phyloP scores from a whole-genome alignment of 2,888 invertebrate genomes.

The Aleiodes leptofemur region DNA sequence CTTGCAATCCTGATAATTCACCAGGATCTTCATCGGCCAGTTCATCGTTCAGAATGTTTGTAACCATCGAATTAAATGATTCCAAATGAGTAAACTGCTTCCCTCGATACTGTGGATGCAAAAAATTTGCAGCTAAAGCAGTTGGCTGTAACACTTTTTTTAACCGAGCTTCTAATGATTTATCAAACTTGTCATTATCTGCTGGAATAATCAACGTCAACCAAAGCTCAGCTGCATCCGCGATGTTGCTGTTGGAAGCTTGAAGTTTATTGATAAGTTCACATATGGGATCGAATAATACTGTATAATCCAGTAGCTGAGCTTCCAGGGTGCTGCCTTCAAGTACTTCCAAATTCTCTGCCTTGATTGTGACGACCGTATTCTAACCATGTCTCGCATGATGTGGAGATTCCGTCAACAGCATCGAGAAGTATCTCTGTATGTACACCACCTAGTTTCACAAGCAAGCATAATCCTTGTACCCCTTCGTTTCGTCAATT shows the following conservation, averaged over 20 bases:
- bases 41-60: background rate
- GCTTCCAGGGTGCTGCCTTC: constrained; percentile 16
- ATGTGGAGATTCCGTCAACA: constrained; percentile 42
- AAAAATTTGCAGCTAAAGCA: constrained; percentile 39
- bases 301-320: constrained; percentile 24
- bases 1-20: constrained; percentile 2
- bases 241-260: constrained; percentile 33
- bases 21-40: background rate
- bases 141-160: constrained; percentile 40
- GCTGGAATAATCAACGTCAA: constrained; percentile 38
- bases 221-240: constrained; percentile 42
- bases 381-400: background rate
- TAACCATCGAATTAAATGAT: background rate
- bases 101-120: constrained; percentile 40
- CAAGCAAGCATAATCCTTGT: constrained; percentile 41
- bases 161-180: background rate
- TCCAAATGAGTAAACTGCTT: constrained; percentile 32
- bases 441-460: constrained; percentile 49
- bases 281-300: constrained; percentile 43
- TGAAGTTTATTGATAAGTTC: constrained; percentile 35
- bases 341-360: constrained; percentile 1
- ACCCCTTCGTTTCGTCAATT: constrained; percentile 45
- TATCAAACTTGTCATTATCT: constrained; percentile 41
- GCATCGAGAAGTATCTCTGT: constrained; percentile 46
- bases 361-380: background rate